Percentiles rank a stretch among this genome's conserved stretches.
Conservation (phyloP, 1,140 invertebrate species). For the Eciton burchellii region DNA sequence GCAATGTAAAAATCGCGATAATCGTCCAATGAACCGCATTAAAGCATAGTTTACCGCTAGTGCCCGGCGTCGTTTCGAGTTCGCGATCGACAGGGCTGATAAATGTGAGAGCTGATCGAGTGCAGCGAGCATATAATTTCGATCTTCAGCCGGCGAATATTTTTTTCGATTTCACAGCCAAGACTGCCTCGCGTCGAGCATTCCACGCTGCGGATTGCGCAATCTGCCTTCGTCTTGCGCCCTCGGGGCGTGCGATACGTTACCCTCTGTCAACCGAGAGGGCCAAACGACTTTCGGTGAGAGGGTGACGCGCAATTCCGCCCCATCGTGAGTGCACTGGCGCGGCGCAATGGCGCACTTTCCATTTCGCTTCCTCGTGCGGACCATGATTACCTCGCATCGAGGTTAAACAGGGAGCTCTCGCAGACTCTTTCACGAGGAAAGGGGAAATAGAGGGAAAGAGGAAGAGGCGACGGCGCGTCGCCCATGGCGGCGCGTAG, state of each 20-base stretch:
- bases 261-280: conserved; percentile 6
- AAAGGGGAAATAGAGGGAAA: conserved; percentile 35
- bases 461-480: conserved; percentile 12
- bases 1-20: no score
- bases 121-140: conserved; percentile 31
- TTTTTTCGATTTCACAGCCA: conserved; percentile 11
- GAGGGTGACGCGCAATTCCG: conserved; percentile 47
- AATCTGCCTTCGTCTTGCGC: conserved; percentile 56
- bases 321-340: conserved; percentile 54
- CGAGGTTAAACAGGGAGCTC: conserved; percentile 63
- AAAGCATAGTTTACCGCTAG: neutral
- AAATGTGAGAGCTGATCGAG: neutral
- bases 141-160: conserved; percentile 14
- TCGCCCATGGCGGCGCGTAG: conserved; percentile 62
- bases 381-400: conserved; percentile 64
- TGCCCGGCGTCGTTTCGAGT: neutral
- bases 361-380: conserved; percentile 67
- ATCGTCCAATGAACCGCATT: neutral
- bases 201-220: conserved; percentile 16
- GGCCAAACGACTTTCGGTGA: conserved; percentile 9
- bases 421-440: conserved; percentile 45
- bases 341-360: conserved; percentile 49
- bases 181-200: neutral
- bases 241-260: conserved; percentile 13
- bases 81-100: conserved; percentile 4